A percentile compares a stretch with the other conserved stretches of the same genome.
These are phyloP conservation scores for Petrolisthes cinctipes DNA, from an alignment of 2,888 invertebrate species.

Conservation along the genomic window DNA sequence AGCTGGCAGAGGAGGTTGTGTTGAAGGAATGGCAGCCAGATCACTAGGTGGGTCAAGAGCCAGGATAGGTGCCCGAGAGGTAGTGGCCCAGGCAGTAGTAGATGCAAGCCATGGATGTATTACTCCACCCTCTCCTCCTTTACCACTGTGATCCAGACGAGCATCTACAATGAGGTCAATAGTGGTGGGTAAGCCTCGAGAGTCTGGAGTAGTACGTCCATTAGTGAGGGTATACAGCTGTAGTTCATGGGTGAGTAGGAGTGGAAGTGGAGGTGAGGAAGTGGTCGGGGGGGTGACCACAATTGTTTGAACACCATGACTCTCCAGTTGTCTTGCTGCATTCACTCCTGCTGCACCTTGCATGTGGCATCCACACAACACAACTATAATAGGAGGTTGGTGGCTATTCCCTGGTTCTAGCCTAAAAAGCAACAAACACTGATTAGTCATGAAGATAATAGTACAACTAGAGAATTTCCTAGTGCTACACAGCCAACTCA, in stretches of 20 bases:
- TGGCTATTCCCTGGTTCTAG: slow-evolving; percentile 88
- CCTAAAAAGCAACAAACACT: slow-evolving; percentile 68
- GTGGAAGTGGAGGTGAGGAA: slow-evolving; percentile 66
- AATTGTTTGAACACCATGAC: slow-evolving; percentile 83
- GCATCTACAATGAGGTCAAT: slow-evolving; percentile 75
- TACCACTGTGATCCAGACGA: slow-evolving; percentile 69
- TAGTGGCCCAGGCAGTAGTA: slow-evolving; percentile 79
- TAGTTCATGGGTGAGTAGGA: slow-evolving; percentile 75
- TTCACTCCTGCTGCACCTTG: slow-evolving; percentile 79
- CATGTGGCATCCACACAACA: slow-evolving; percentile 80
- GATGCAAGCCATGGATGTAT: slow-evolving; percentile 71
- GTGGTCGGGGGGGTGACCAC: slow-evolving; percentile 73
- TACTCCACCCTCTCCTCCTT: slow-evolving; percentile 64
- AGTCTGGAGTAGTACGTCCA: slow-evolving; percentile 67
- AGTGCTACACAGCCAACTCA: too few relatives aligned
- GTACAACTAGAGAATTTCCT: not conserved
- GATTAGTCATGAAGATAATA: not conserved
- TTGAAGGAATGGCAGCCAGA: slow-evolving; percentile 72
- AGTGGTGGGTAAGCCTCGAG: slow-evolving; percentile 66
- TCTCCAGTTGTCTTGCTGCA: slow-evolving; percentile 81
- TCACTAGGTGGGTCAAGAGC: slow-evolving; percentile 80
- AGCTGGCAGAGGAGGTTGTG: slow-evolving; percentile 73
- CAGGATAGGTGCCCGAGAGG: slow-evolving; percentile 80
- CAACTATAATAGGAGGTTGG: slow-evolving; percentile 86
- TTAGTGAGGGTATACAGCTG: slow-evolving; percentile 78